Evolutionary conservation across 2,888 invertebrate genomes (phyloP).

Genomic region (Lasioglossum pauxillum): DNA sequence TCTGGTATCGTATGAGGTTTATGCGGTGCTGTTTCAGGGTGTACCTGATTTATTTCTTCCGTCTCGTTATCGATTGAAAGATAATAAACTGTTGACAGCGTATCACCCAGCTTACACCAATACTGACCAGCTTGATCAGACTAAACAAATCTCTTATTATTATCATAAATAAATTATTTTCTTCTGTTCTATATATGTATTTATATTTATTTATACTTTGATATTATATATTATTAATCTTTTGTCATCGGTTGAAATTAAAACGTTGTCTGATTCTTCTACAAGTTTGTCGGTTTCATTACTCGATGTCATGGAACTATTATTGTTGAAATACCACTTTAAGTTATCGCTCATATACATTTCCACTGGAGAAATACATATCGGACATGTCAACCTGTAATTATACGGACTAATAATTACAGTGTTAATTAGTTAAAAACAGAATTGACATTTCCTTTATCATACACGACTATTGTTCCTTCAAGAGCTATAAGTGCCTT

Average conservation of each 20-base stretch:
- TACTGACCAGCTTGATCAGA: constrained; percentile 86
- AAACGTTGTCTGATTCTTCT: constrained; percentile 83
- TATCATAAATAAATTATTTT: neutral
- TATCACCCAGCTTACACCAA: constrained; percentile 85
- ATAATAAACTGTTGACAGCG: constrained; percentile 84
- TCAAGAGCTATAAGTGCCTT: constrained; percentile 83
- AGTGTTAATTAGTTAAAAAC: neutral
- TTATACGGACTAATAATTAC: constrained; percentile 9
- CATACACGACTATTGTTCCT: constrained; percentile 84
- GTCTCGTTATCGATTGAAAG: constrained; percentile 85
- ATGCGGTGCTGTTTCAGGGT: constrained; percentile 70
- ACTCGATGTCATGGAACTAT: constrained; percentile 58
- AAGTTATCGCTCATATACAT: constrained; percentile 80
- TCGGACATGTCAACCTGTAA: constrained; percentile 84
- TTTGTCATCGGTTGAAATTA: constrained; percentile 84
- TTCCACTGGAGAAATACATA: constrained; percentile 86
- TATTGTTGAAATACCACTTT: constrained; percentile 84
- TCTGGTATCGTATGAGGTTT: constrained; percentile 80
- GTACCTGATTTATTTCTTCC: constrained; percentile 83
- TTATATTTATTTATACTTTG: constrained; percentile 60
- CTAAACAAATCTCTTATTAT: constrained; percentile 55
- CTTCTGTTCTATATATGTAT: neutral
- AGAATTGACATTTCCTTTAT: constrained; percentile 10
- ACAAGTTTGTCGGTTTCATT: constrained; percentile 78
- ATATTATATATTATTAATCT: constrained; percentile 86